These are phyloP conservation scores for Chromis chromis DNA, from an alignment of 2,797 vertebrate genomes.

Conservation along the genomic window DNA sequence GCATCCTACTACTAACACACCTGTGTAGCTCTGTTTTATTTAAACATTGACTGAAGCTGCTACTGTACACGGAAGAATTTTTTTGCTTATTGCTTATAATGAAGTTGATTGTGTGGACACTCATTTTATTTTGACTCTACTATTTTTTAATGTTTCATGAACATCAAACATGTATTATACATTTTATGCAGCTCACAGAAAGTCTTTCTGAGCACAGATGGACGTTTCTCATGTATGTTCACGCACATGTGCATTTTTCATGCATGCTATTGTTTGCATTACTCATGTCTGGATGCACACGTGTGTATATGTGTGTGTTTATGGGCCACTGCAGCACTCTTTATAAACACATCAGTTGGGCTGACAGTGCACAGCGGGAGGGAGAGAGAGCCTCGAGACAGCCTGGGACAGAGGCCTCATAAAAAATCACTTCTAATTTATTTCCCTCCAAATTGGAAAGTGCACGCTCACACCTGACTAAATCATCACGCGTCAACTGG, in stretches of 20 bases:
- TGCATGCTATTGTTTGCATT: slow-evolving; percentile 55
- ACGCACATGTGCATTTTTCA: slow-evolving; percentile 21
- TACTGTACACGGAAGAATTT: slow-evolving; percentile 10
- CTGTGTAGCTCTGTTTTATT: slow-evolving; percentile 39
- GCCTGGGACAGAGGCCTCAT: slow-evolving; percentile 89
- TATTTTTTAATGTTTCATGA: slow-evolving; percentile 4
- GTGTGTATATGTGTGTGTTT: slow-evolving; percentile 33
- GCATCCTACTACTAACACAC: slow-evolving; percentile 43
- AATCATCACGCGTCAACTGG: slow-evolving; percentile 99
- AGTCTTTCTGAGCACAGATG: slow-evolving; percentile 1
- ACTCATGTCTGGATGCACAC: slow-evolving; percentile 24
- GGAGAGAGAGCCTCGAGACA: slow-evolving; percentile 80
- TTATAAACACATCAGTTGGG: slow-evolving; percentile 98
- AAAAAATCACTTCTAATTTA: slow-evolving; percentile 99
- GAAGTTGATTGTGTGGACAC: background rate
- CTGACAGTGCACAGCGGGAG: slow-evolving; percentile 89
- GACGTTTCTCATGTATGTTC: slow-evolving; percentile 14
- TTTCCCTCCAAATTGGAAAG: slow-evolving; percentile 99
- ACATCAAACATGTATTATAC: slow-evolving; percentile 7
- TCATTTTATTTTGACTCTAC: slow-evolving; percentile 1
- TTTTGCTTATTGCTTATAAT: background rate
- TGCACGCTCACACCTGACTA: slow-evolving; percentile 99
- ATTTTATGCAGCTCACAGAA: slow-evolving; percentile 3
- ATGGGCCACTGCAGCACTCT: slow-evolving; percentile 82
- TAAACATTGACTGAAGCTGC: slow-evolving; percentile 10